Evolutionary conservation across 2,888 invertebrate species (phyloP).

Genomic region (Poecilobothrus nobilitatus): DNA sequence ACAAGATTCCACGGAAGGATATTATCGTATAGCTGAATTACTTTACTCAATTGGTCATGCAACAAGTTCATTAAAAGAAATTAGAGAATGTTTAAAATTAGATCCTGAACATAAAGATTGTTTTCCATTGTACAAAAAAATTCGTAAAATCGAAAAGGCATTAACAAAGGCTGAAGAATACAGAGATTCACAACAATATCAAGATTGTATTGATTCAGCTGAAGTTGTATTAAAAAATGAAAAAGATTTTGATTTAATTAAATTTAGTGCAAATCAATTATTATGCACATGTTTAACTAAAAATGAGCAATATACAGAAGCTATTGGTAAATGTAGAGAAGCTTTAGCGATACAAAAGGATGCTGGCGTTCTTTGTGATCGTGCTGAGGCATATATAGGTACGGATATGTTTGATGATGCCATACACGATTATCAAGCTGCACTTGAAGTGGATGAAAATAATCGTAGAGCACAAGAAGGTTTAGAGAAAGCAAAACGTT

Average conservation of each 20-base stretch:
- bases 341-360: constrained; percentile 71
- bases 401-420: constrained; percentile 92
- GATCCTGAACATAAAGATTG: constrained; percentile 97
- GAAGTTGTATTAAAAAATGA: constrained; percentile 61
- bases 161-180: constrained; percentile 56
- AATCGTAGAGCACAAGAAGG: constrained; percentile 82
- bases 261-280: constrained; percentile 64
- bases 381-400: constrained; percentile 82
- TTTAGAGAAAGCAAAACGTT: constrained; percentile 73
- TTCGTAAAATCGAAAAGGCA: constrained; percentile 85
- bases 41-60: constrained; percentile 89
- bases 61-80: constrained; percentile 80
- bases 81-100: constrained; percentile 91
- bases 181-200: constrained; percentile 55
- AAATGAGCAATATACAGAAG: constrained; percentile 63
- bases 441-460: constrained; percentile 71
- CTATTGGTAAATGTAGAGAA: constrained; percentile 66
- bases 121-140: constrained; percentile 90
- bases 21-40: constrained; percentile 58
- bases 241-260: constrained; percentile 59
- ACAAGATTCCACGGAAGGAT: constrained; percentile 83
- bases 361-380: constrained; percentile 73
- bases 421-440: constrained; percentile 76
- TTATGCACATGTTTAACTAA: constrained; percentile 69
- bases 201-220: constrained; percentile 61